These are phyloP conservation scores for Coregonus ussuriensis DNA, from an alignment of 2,797 vertebrate species.

Conservation along the genomic window DNA sequence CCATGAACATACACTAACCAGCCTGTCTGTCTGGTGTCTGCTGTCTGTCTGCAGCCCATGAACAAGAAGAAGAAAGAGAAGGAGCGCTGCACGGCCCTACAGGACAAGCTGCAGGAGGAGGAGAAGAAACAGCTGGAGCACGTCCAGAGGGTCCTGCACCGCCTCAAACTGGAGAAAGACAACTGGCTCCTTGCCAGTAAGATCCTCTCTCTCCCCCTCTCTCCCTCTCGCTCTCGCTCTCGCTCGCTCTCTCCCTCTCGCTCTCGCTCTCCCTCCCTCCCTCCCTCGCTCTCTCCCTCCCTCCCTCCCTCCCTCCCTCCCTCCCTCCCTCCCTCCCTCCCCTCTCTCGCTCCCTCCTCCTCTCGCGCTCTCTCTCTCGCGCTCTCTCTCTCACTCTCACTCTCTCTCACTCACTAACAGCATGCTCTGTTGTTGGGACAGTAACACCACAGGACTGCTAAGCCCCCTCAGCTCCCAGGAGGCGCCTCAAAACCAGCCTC, in stretches of 20 bases:
- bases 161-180: slow-evolving; percentile 97
- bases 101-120: slow-evolving; percentile 97
- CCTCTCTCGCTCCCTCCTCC: neutral
- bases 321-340: neutral
- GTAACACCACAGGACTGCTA: neutral
- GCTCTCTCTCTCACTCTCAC: too few relatives aligned
- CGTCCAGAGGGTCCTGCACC: slow-evolving; percentile 91
- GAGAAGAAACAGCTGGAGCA: slow-evolving; percentile 98
- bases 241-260: neutral
- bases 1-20: too few relatives aligned
- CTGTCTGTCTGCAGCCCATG: slow-evolving; percentile 76
- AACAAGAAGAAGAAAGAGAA: slow-evolving; percentile 99
- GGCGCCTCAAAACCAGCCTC: neutral
- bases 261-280: neutral
- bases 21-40: too few relatives aligned
- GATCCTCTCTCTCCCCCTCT: slow-evolving; percentile 35
- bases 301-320: too few relatives aligned
- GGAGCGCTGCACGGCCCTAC: slow-evolving; percentile 96
- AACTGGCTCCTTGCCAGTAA: slow-evolving; percentile 98
- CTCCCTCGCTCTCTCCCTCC: neutral
- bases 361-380: neutral
- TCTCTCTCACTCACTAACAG: too few relatives aligned
- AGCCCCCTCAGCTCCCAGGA: neutral
- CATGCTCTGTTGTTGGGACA: neutral
- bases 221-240: too few relatives aligned